Evolutionary conservation across 2,888 invertebrate species (phyloP).

Genomic region (Hymenopus coronatus): DNA sequence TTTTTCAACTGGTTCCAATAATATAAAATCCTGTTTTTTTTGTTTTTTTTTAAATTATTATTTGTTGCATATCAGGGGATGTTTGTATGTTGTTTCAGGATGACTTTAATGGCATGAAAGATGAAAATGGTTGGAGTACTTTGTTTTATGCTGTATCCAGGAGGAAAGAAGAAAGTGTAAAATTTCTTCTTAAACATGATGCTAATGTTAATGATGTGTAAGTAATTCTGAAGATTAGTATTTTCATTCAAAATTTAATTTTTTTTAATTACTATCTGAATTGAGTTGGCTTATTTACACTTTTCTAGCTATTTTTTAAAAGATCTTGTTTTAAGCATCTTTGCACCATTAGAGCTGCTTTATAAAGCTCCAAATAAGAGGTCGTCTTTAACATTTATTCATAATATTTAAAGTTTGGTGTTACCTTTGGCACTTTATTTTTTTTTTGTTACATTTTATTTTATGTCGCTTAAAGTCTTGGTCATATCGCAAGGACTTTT

Average conservation of each 20-base stretch:
- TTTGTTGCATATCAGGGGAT: not conserved
- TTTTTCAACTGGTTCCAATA: no score
- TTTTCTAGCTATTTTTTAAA: not conserved
- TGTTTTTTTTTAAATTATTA: no score
- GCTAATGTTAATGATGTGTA: conserved; percentile 27
- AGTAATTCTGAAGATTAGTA: not conserved
- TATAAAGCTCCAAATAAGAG: no score
- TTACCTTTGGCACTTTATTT: no score
- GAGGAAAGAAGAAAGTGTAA: conserved; percentile 18
- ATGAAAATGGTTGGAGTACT: conserved; percentile 28
- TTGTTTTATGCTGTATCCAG: conserved; percentile 29
- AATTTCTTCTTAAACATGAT: conserved; percentile 22
- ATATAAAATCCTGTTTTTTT: not conserved
- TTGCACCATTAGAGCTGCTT: no score
- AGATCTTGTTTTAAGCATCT: no score
- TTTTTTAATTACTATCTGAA: no score
- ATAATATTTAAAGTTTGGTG: no score
- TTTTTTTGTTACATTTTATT: no score
- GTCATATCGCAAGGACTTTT: no score
- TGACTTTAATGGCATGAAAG: not conserved
- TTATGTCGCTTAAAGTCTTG: no score
- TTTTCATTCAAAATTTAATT: not conserved
- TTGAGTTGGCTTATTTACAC: not conserved
- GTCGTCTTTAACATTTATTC: no score
- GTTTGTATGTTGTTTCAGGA: not conserved